Conservation (phyloP, 37 sponge, comb jelly and placozoan genomes). For the Haliclona indistincta region DNA sequence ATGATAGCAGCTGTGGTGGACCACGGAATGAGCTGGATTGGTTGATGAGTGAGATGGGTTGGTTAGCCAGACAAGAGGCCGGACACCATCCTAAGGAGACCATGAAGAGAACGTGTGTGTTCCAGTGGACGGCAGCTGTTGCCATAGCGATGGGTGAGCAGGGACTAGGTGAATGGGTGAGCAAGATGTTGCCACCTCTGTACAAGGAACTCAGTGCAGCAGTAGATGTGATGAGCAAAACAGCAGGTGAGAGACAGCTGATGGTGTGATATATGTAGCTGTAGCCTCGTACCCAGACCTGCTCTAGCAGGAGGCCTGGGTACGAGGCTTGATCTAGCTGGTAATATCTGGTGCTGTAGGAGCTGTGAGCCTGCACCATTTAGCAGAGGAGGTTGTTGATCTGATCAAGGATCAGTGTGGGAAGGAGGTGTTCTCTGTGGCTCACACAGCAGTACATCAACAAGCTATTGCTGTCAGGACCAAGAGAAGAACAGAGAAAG, state of each 20-base stretch:
- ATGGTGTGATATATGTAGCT: no score
- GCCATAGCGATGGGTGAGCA: constrained; percentile 55
- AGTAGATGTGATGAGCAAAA: not conserved
- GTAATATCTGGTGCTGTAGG: no score
- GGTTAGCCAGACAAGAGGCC: constrained; percentile 71
- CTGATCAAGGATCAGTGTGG: constrained; percentile 63
- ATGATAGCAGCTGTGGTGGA: not conserved
- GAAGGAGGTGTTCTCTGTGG: constrained; percentile 52
- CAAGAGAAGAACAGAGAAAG: no score
- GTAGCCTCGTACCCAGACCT: no score
- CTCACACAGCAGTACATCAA: no score
- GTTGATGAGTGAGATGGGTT: no score
- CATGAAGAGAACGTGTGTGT: constrained; percentile 72
- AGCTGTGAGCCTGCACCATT: constrained; percentile 48
- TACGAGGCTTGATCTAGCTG: not conserved
- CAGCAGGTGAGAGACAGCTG: no score
- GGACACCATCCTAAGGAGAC: constrained; percentile 78
- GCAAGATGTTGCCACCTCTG: constrained; percentile 58
- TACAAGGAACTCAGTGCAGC: constrained; percentile 57
- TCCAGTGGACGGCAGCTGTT: constrained; percentile 84
- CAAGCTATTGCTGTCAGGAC: no score
- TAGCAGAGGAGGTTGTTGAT: constrained; percentile 75
- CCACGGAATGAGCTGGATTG: constrained; percentile 9
- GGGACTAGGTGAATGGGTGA: constrained; percentile 36
- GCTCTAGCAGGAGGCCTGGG: no score